phyloP scores from a whole-genome alignment of 2,797 vertebrate species.

The Margarornis squamiger region DNA sequence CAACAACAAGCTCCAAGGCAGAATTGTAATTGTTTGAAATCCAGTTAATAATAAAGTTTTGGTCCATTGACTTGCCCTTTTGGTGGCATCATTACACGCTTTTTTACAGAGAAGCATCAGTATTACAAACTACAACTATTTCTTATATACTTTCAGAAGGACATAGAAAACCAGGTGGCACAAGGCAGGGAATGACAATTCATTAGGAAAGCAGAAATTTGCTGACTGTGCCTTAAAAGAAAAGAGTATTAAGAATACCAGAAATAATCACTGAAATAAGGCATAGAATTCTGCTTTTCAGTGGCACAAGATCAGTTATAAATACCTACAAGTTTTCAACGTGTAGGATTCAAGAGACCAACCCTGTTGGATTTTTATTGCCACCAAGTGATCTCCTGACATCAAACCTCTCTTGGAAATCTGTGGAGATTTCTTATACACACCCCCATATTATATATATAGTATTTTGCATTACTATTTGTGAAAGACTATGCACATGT shows the following conservation, averaged over 20 bases:
- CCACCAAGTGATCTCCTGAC: neutral
- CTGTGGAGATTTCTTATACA: neutral
- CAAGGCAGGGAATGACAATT: neutral
- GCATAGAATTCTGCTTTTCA: fast-evolving
- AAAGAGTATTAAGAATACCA: neutral
- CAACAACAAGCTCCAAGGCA: neutral
- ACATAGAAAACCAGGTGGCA: neutral
- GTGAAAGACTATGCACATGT: neutral
- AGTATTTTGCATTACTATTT: neutral
- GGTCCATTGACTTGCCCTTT: neutral
- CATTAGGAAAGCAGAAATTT: neutral
- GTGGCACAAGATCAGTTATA: neutral
- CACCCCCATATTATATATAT: too few relatives aligned
- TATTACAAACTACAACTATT: neutral
- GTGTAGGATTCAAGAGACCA: neutral
- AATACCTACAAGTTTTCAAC: neutral
- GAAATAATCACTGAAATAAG: neutral
- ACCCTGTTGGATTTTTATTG: neutral
- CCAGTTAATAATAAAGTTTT: neutral
- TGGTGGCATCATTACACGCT: neutral
- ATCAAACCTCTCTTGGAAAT: neutral
- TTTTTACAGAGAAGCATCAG: neutral
- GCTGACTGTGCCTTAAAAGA: neutral
- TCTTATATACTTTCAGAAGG: neutral
- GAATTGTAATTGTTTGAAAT: neutral